Percentiles rank a stretch among this genome's conserved stretches.
Conservation (phyloP, 2,113 vertebrate genomes). For the Pithys albifrons region DNA sequence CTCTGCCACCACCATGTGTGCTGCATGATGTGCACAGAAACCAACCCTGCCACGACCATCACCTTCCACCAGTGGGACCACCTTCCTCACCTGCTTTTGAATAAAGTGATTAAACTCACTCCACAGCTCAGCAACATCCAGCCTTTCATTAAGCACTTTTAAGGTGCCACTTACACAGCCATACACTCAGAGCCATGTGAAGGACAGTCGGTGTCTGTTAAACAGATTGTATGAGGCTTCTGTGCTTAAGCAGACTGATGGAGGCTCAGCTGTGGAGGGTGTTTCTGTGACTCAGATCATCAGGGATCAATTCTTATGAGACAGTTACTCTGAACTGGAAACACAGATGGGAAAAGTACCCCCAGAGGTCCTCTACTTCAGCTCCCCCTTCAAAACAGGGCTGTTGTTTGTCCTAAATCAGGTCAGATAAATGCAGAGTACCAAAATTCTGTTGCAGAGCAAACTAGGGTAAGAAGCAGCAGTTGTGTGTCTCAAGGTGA, state of each 20-base stretch:
- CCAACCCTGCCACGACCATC: fast-evolving
- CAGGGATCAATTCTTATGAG: background rate
- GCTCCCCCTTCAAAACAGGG: background rate
- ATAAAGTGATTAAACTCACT: background rate
- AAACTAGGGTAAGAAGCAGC: background rate
- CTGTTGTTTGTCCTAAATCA: background rate
- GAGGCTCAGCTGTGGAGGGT: background rate
- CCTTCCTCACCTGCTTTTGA: background rate
- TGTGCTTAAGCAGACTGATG: background rate
- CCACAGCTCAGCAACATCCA: background rate
- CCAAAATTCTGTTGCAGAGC: background rate
- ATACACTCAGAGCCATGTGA: fast-evolving
- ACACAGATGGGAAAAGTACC: background rate
- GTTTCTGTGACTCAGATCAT: background rate
- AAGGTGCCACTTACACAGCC: background rate
- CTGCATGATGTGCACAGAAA: background rate
- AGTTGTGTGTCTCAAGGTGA: background rate
- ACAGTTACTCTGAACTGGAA: background rate
- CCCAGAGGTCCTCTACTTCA: background rate
- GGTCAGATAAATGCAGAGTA: background rate
- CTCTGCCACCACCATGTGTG: fast-evolving
- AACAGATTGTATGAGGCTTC: background rate
- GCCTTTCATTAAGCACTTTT: background rate
- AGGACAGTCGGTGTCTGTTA: background rate
- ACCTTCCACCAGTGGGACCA: background rate